Base-by-base conservation (phyloP, 2,797 vertebrate species). In the Serranus cabrilla region DNA sequence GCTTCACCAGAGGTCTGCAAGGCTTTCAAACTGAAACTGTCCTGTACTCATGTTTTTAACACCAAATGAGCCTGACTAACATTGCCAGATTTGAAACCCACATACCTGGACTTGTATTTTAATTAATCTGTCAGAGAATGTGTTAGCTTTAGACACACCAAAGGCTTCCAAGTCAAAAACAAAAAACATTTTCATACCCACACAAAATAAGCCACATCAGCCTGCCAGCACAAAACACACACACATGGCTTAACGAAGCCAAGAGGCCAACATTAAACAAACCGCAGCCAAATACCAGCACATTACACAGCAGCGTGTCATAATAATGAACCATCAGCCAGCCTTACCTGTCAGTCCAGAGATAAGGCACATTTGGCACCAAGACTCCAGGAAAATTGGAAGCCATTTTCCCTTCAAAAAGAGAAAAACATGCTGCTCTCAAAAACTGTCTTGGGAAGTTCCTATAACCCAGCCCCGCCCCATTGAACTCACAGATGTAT, bases 311-410 rank as follows among this genome's bases (percentile, higher is more conserved):
- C 34, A 25, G 42, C 12, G 42, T 6, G 21, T 37, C 16, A 25
- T 5, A 7, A 17, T n/a, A 20, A 45, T 34, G 0, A 45, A 5
- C 9, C 16, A 21, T n/a, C n/a, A 27, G 46, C 18, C 55, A 25
- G 59, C 17, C 63, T 64, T 27, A 80, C 66, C 49, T 71, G 60
- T 42, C 39, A 2, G 45, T 37, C 6, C 27, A 23, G 11, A 49
- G 5, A 12, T 7, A 2, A 43, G 18, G 13, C 5, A 21, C 43
- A 17, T 13, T 9, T 17, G 21, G 27, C 12, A 27, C 16, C 12
- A 17, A 49, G 12, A 40, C 20, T 34, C 18, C 9, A 11, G 18
- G 16, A 34, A 27, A 27, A 66, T 34, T 49, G n/a, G 58, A 54
- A 34, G 20, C 2, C 8, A 55, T 37, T 18, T 71, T n/a, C n/a